Conservation (phyloP, 2,113 vertebrate species). For the Tauraco erythrolophus region DNA sequence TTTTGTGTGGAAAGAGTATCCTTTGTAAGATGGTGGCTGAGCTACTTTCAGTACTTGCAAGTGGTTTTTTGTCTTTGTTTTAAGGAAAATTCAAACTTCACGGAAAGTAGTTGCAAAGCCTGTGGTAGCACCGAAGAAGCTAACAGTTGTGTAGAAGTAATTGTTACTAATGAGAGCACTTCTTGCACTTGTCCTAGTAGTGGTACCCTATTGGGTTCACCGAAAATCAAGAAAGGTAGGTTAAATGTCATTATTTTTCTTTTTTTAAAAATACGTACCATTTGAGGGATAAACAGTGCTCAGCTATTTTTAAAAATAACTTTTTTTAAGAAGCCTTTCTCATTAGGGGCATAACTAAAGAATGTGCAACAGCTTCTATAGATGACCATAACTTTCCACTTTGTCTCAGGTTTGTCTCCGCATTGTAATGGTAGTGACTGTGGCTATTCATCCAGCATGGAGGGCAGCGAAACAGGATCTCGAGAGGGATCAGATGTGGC, state of each 20-base stretch:
- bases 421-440: conserved; percentile 92
- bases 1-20: not conserved
- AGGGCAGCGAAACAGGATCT: conserved; percentile 92
- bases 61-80: not conserved
- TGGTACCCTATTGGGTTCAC: conserved; percentile 83
- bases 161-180: conserved; percentile 80
- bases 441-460: conserved; percentile 96
- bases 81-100: conserved; percentile 84
- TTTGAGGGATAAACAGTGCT: not conserved
- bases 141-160: conserved; percentile 81
- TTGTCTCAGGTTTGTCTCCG: conserved; percentile 82
- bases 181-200: conserved; percentile 88
- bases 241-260: not conserved
- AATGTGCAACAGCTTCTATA: not conserved
- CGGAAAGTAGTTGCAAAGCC: conserved; percentile 85
- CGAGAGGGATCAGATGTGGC: conserved; percentile 93
- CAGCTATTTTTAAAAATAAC: not conserved
- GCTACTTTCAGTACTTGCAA: not conserved
- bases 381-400: not conserved
- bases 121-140: conserved; percentile 83
- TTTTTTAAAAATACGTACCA: not conserved
- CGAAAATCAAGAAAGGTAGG: conserved; percentile 90
- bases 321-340: not conserved
- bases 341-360: not conserved
- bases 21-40: not conserved